Percentiles rank a stretch among this genome's conserved stretches.
These are phyloP conservation scores for Cyanistes caeruleus DNA, from an alignment of 2,113 vertebrate species.

Conservation along the genomic window DNA sequence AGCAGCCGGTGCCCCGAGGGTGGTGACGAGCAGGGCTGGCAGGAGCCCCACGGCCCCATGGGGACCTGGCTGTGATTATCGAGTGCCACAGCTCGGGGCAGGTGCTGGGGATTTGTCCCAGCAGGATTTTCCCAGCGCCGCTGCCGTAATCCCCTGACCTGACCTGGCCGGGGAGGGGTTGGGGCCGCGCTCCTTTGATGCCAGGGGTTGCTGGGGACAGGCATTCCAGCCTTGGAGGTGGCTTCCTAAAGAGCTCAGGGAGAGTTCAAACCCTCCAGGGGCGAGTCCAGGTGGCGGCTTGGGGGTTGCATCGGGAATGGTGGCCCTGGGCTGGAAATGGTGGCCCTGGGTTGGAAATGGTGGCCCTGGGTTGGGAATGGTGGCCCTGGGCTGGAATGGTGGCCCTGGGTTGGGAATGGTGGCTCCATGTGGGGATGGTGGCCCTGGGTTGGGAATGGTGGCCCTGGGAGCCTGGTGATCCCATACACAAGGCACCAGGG, in stretches of 20 bases:
- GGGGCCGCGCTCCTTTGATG: not conserved
- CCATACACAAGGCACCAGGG: fast-evolving
- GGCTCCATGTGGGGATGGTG: not conserved
- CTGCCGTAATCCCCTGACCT: not conserved
- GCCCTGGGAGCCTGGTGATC: fast-evolving
- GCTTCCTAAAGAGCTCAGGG: not conserved
- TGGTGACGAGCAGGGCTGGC: not conserved
- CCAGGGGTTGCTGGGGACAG: not conserved
- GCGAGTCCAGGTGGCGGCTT: fast-evolving
- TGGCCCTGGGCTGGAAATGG: not conserved
- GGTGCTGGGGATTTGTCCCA: constrained; percentile 8
- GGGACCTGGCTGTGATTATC: not conserved
- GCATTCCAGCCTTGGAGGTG: not conserved
- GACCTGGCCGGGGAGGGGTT: not conserved
- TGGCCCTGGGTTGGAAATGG: too few relatives aligned
- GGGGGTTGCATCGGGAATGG: fast-evolving
- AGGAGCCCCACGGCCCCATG: fast-evolving
- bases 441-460: fast-evolving
- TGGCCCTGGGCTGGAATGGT: not conserved
- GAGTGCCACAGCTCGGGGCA: not conserved
- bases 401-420: not conserved
- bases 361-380: not conserved
- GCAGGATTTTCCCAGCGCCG: not conserved
- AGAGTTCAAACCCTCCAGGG: not conserved
- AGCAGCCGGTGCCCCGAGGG: not conserved